These are phyloP conservation scores for Cheracebus regulus DNA, from an alignment of 2,797 vertebrate species.

Conservation along the genomic window DNA sequence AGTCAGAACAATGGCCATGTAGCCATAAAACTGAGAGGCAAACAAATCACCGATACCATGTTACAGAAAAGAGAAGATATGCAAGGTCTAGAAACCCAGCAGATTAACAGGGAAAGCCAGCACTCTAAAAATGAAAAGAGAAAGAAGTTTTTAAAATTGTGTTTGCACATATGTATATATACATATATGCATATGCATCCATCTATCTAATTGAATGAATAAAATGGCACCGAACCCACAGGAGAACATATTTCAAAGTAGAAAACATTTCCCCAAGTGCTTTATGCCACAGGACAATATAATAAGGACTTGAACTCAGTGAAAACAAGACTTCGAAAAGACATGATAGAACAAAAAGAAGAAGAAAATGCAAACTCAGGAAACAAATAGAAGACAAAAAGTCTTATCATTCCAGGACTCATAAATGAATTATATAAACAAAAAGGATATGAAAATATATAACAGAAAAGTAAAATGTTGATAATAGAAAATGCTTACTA, in stretches of 20 bases:
- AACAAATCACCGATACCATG: background rate
- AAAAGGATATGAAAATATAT: background rate
- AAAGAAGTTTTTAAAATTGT: background rate
- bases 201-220: background rate
- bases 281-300: background rate
- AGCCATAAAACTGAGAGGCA: background rate
- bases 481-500: background rate
- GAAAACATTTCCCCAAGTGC: background rate
- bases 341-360: background rate
- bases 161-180: background rate
- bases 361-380: background rate
- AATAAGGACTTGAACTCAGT: background rate
- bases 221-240: background rate
- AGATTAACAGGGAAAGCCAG: background rate
- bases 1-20: background rate
- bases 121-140: background rate
- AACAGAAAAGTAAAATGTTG: background rate
- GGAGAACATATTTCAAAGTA: background rate
- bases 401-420: background rate
- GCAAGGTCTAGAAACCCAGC: background rate
- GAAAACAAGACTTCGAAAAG: background rate
- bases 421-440: background rate
- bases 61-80: background rate
- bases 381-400: background rate
- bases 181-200: rapidly evolving